phyloP scores from a whole-genome alignment of 2,797 vertebrate species.

The Australoheros facetus region DNA sequence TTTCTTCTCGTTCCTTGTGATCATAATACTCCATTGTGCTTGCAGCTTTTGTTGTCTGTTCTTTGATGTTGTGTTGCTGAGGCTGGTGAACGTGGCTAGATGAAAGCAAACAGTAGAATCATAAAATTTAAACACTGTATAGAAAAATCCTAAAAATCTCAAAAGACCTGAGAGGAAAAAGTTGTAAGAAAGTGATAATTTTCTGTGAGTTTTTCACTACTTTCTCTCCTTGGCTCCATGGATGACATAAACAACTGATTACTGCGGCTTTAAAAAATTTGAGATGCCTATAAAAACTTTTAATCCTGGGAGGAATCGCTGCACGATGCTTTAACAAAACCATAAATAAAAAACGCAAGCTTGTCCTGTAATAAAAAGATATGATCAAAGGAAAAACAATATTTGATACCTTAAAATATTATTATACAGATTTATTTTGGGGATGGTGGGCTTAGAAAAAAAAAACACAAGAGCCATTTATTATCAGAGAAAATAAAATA shows the following conservation, averaged over 20 bases:
- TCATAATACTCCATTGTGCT: not conserved
- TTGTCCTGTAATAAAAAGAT: not conserved
- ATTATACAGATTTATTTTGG: not conserved
- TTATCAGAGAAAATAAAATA: constrained; percentile 11
- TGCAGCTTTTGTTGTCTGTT: not conserved
- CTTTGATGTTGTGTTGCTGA: not conserved
- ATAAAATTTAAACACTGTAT: not conserved
- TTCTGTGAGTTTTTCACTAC: not conserved
- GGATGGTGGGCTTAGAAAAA: not conserved
- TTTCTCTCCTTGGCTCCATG: not conserved
- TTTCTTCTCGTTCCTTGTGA: not conserved
- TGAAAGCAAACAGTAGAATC: not conserved
- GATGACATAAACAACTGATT: not conserved
- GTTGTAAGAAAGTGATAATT: not conserved
- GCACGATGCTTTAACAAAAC: not conserved
- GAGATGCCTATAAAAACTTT: not conserved
- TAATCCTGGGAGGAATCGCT: not conserved
- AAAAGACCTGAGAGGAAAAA: not conserved
- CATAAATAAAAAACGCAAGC: not conserved
- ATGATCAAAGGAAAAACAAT: not conserved
- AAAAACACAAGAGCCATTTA: constrained; percentile 10
- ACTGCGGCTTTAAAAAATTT: not conserved
- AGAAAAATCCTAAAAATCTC: not conserved
- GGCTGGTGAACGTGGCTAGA: not conserved
- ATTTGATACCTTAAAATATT: not conserved